A percentile compares a stretch with the other conserved stretches of the same genome.
Conservation (phyloP, 2,888 invertebrate species). For the Germaria angustata region DNA sequence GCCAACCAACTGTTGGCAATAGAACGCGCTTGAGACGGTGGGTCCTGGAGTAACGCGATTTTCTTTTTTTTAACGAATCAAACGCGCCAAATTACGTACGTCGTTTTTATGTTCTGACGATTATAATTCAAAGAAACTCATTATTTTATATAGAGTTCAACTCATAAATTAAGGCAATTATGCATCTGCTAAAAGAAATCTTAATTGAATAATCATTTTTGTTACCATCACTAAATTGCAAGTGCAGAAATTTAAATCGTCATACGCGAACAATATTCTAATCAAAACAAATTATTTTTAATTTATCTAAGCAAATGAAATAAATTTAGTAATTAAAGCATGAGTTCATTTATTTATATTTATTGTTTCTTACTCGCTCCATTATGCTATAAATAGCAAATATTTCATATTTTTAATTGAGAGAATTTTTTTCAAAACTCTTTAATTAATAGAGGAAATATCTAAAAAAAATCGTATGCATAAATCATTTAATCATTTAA, state of each 20-base stretch:
- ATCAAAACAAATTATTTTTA: constrained; percentile 37
- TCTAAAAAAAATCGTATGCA: constrained; percentile 23
- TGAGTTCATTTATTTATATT: constrained; percentile 58
- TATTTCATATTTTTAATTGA: constrained; percentile 41
- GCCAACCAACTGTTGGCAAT: constrained; percentile 64
- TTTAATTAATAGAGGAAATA: constrained; percentile 55
- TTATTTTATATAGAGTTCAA: constrained; percentile 22
- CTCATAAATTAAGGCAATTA: constrained; percentile 50
- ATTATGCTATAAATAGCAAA: constrained; percentile 61
- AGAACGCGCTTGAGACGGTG: background rate
- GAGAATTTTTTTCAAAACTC: background rate
- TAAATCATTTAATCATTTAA: constrained; percentile 41
- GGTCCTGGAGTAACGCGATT: background rate
- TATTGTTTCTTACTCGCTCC: constrained; percentile 1
- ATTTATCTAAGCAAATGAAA: constrained; percentile 42
- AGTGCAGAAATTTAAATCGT: constrained; percentile 18
- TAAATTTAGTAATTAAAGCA: constrained; percentile 27
- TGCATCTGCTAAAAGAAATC: constrained; percentile 19
- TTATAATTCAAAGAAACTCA: constrained; percentile 4
- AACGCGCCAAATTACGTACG: constrained; percentile 50
- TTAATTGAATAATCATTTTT: constrained; percentile 63
- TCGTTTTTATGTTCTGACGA: background rate
- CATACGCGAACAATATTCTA: constrained; percentile 18
- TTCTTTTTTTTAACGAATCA: background rate
- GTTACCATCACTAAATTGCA: constrained; percentile 3